A percentile compares a stretch with the other conserved stretches of the same genome.
phyloP scores from a whole-genome alignment of 2,888 invertebrate species.

The Incurvaria masculella region DNA sequence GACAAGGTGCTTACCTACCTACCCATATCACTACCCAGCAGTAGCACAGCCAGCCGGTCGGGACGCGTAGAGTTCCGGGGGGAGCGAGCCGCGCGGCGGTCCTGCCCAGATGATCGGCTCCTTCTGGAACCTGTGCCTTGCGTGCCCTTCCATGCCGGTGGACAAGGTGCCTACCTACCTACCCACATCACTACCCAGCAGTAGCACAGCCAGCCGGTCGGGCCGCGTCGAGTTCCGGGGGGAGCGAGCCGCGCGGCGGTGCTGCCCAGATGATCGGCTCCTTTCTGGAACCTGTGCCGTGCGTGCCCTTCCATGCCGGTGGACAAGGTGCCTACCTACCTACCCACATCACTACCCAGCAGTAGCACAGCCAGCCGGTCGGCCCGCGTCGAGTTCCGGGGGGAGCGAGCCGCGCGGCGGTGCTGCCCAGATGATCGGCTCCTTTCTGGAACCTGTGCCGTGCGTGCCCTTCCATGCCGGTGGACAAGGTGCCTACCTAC shows the following conservation, averaged over 20 bases:
- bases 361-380: too few species aligned
- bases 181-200: too few species aligned
- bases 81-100: conserved; percentile 19
- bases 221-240: too few species aligned
- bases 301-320: conserved; percentile 96
- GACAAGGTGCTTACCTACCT: too few species aligned
- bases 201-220: too few species aligned
- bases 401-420: conserved; percentile 19
- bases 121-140: conserved; percentile 96
- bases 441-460: conserved; percentile 97
- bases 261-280: conserved; percentile 89
- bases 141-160: conserved; percentile 95
- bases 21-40: too few species aligned
- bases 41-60: too few species aligned
- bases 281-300: conserved; percentile 95
- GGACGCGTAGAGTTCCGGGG: too few species aligned
- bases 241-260: conserved; percentile 19
- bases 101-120: conserved; percentile 89
- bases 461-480: conserved; percentile 95
- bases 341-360: too few species aligned
- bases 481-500: conserved; percentile 98
- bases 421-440: conserved; percentile 86
- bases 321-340: too few species aligned
- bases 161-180: too few species aligned
- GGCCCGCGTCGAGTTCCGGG: too few species aligned